phyloP scores from a whole-genome alignment of 2,113 vertebrate species.

The Gobiocypris rarus region DNA sequence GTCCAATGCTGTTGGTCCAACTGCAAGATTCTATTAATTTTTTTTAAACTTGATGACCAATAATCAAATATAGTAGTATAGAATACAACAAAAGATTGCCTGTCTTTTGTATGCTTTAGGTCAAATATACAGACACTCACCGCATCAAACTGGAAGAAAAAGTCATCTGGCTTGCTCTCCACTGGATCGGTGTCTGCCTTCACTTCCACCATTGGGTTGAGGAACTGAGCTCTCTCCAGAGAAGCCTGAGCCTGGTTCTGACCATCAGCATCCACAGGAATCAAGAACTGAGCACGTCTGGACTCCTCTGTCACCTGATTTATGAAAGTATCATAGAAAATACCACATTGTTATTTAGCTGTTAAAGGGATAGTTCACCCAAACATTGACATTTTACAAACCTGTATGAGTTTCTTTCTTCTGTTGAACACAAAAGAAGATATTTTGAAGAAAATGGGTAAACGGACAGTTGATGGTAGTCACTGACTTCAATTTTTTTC shows the following conservation, averaged over 20 bases:
- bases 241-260: constrained; percentile 86
- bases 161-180: constrained; percentile 84
- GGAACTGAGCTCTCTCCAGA: constrained; percentile 88
- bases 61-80: neutral
- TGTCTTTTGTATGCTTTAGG: neutral
- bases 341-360: neutral
- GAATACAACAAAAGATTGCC: neutral
- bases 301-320: constrained; percentile 85
- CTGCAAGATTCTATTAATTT: neutral
- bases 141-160: constrained; percentile 89
- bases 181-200: constrained; percentile 80
- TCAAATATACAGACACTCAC: constrained; percentile 72
- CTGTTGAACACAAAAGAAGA: no score
- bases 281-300: constrained; percentile 86
- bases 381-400: no score
- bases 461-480: no score
- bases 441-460: no score
- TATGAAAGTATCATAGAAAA: neutral
- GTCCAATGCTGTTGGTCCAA: neutral
- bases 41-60: neutral
- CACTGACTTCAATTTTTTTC: no score
- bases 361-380: no score
- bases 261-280: constrained; percentile 80
- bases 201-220: constrained; percentile 96
- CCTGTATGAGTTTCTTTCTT: no score